Evolutionary conservation across 2,797 vertebrate genomes (phyloP), one percentile per base, ranked within the genome.

Genomic region (Sebastes taczanowskii): DNA sequence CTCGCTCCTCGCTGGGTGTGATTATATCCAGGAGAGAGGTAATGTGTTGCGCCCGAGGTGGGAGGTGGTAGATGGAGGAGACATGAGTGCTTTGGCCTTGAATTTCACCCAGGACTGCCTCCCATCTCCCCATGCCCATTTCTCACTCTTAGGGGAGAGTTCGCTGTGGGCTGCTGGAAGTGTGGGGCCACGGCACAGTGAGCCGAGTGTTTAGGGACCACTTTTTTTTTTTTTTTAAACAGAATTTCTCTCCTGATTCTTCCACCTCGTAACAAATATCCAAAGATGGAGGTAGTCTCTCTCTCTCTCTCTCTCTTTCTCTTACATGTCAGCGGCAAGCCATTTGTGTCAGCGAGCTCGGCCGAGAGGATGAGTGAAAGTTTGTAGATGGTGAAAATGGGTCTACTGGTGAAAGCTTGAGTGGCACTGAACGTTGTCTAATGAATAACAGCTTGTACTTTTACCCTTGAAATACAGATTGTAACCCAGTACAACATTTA

Each of bases 71-170:
- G 85, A 89, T 83, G 82, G 88, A 87, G 84, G 82, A 91, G 84
- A 91, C 82, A 85, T 86, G 87, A 93, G 87, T 90, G 86, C 83
- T 90, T 89, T 87, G 91, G 93, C 92, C 92, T 94, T 94, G 91
- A 90, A 88, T 94, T 91, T 93, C 90, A 91, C 87, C 92, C 89
- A 91, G 86, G 65, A 78, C 85, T 86, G 81, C 85, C 71, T 90
- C 85, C 71, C 66, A 27, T 88, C 75, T 91, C 86, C 72, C 82
- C 42, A 4, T 88, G 77, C 86, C 84, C 88, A 92, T 94, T 93
- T 91, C 84, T 92, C 91, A 91, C 89, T 88, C 87, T 85, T 86
- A 80, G 73, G 82, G 74, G 80, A 87, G 81, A 84, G 68, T 64
- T 56, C 25, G 20, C 84, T 77, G 60, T 62, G 75, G 85, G 78